These are phyloP conservation scores for Ceramica pisi DNA, from an alignment of 2,888 invertebrate genomes.

Conservation along the genomic window DNA sequence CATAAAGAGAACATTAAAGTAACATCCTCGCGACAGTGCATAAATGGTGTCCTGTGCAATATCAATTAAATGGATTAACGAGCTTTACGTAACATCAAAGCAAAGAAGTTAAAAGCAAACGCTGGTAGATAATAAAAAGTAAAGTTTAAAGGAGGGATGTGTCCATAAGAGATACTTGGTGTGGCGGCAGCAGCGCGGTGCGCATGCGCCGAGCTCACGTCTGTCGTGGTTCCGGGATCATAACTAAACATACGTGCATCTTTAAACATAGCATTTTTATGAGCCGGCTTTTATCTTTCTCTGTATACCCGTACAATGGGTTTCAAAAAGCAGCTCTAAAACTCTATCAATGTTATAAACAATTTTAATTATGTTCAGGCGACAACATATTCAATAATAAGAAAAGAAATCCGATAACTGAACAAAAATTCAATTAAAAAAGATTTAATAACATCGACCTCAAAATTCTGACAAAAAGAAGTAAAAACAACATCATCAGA, in stretches of 20 bases:
- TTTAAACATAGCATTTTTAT: constrained; percentile 59
- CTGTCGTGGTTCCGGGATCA: constrained; percentile 63
- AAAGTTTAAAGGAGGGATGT: constrained; percentile 63
- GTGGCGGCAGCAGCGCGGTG: constrained; percentile 36
- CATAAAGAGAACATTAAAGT: constrained; percentile 20
- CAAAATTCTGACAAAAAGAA: constrained; percentile 22
- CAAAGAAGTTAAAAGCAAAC: constrained; percentile 64
- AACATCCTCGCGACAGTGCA: constrained; percentile 43
- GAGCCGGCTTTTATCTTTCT: constrained; percentile 8
- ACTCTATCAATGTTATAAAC: background rate
- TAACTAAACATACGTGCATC: constrained; percentile 52
- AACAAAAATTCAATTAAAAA: constrained; percentile 12
- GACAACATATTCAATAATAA: background rate
- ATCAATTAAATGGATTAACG: constrained; percentile 56
- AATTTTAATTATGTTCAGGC: background rate
- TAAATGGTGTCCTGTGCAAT: constrained; percentile 49
- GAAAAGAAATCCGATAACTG: background rate
- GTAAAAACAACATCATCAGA: constrained; percentile 22
- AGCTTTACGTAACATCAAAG: constrained; percentile 59
- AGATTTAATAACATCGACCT: constrained; percentile 18
- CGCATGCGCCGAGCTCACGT: constrained; percentile 64
- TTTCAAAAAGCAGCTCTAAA: background rate
- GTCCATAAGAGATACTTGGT: constrained; percentile 61
- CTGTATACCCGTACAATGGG: constrained; percentile 13
- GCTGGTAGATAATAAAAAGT: constrained; percentile 62